These are phyloP conservation scores for Xylophagus ater DNA, from an alignment of 2,888 invertebrate species.

Conservation along the genomic window DNA sequence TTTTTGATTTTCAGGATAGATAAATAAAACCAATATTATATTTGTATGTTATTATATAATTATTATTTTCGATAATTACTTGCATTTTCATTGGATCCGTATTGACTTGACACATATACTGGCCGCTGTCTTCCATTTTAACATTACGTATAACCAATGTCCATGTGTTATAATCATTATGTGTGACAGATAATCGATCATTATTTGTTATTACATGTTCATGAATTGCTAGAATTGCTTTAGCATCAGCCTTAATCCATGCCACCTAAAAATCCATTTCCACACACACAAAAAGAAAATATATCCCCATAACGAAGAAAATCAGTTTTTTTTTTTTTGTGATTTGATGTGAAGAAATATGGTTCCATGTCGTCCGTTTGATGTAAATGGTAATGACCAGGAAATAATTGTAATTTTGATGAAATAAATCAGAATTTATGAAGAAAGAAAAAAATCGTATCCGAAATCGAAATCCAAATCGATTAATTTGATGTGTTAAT, in stretches of 20 bases:
- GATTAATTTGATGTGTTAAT: too few relatives aligned
- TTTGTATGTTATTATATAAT: background rate
- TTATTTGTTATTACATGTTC: conserved; percentile 91
- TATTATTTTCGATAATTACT: conserved; percentile 45
- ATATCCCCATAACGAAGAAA: too few relatives aligned
- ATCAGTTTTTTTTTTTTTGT: too few relatives aligned
- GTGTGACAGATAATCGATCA: conserved; percentile 76
- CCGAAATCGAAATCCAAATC: too few relatives aligned
- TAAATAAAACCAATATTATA: background rate
- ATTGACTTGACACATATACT: conserved; percentile 92
- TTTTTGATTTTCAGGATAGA: background rate
- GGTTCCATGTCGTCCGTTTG: too few relatives aligned
- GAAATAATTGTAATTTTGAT: too few relatives aligned
- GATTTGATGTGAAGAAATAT: too few relatives aligned
- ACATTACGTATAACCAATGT: conserved; percentile 78
- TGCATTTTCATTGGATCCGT: conserved; percentile 92
- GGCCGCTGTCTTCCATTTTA: conserved; percentile 74
- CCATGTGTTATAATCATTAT: conserved; percentile 90
- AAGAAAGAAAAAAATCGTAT: too few relatives aligned
- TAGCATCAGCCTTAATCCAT: conserved; percentile 90
- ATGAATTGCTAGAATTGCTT: conserved; percentile 85
- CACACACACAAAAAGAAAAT: conserved; percentile 3
- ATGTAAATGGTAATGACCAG: too few relatives aligned
- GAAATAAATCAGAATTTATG: too few relatives aligned
- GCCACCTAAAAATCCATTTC: conserved; percentile 54